A percentile compares a stretch with the other conserved stretches of the same genome.
Conservation (phyloP, 2,113 vertebrate genomes). For the Pygoscelis antarcticus region DNA sequence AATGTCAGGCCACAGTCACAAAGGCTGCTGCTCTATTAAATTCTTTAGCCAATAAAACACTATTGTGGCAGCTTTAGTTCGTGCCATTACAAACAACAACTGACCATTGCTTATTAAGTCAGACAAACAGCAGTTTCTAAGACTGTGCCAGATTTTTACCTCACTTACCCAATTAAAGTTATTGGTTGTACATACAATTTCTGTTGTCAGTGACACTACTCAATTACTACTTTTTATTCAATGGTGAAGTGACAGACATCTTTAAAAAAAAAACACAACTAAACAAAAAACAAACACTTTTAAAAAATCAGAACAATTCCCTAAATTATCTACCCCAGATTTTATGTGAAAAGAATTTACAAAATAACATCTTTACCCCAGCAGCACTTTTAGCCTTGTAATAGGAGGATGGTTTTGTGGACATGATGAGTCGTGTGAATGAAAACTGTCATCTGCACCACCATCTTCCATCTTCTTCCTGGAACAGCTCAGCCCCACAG, state of each 20-base stretch:
- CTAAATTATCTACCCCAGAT: background rate
- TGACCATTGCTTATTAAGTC: background rate
- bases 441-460: background rate
- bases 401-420: background rate
- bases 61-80: slow-evolving; percentile 54
- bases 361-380: background rate
- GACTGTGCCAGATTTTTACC: slow-evolving; percentile 25
- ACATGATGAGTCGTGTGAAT: background rate
- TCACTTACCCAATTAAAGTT: slow-evolving; percentile 44
- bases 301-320: background rate
- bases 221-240: background rate
- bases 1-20: slow-evolving; percentile 39
- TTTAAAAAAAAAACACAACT: background rate
- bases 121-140: slow-evolving; percentile 43
- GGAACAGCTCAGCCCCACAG: background rate
- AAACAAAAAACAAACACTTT: background rate
- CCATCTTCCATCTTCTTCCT: background rate
- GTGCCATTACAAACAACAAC: background rate
- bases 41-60: slow-evolving; percentile 1
- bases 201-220: background rate
- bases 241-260: background rate
- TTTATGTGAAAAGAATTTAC: background rate
- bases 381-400: background rate
- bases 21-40: slow-evolving; percentile 44
- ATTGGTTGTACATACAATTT: background rate